Percentiles rank a stretch among this genome's conserved stretches.
Evolutionary conservation across 2,113 vertebrate species (phyloP).

Genomic region (Catagonus wagneri): DNA sequence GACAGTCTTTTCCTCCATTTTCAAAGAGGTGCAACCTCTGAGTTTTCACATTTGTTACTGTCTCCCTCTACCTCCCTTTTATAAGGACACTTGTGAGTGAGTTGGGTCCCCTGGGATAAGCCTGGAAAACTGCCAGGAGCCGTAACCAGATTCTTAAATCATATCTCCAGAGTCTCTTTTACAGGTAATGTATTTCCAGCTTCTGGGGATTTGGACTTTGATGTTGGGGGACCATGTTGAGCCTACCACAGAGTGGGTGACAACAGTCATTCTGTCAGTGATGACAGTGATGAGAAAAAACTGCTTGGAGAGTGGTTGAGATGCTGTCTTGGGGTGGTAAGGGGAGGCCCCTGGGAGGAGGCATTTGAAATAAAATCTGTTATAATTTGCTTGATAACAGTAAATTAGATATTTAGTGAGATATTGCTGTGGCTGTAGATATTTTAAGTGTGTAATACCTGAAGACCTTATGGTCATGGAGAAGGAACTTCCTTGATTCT

Average conservation of each 20-base stretch:
- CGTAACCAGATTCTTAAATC: neutral
- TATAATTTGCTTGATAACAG: neutral
- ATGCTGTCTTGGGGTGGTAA: neutral
- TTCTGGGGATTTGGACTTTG: neutral
- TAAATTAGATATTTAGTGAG: neutral
- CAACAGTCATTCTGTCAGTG: neutral
- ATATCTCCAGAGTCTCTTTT: neutral
- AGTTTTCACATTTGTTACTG: neutral
- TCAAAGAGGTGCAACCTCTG: neutral
- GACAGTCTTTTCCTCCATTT: neutral
- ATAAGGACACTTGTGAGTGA: neutral
- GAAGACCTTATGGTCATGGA: neutral
- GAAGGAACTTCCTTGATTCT: neutral
- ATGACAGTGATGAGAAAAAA: neutral
- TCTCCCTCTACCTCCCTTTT: neutral
- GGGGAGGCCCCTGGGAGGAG: neutral
- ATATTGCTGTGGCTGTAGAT: neutral
- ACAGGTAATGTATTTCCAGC: neutral
- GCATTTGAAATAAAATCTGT: neutral
- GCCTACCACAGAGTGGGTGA: neutral
- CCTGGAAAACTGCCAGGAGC: neutral
- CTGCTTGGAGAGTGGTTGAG: neutral
- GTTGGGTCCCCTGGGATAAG: neutral
- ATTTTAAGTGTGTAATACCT: neutral
- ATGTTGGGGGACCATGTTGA: neutral